Base-by-base conservation (phyloP, 2,888 invertebrate species). In the Lepidonotus clava region DNA sequence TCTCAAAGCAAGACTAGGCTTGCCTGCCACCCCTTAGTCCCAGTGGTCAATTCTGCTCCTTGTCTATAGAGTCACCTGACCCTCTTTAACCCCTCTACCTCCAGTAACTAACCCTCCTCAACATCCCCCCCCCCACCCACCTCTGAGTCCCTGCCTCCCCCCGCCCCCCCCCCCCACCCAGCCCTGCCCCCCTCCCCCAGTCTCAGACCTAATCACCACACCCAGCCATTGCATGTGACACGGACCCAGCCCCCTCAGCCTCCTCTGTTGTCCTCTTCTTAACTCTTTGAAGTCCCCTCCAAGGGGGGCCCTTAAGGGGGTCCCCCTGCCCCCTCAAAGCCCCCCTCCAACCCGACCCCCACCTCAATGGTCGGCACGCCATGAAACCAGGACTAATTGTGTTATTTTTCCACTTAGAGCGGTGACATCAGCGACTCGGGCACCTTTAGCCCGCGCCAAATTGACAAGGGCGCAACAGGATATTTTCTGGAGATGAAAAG, bases 351-450 rank as follows among this genome's bases (percentile, higher is more conserved):
- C 56, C 11, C 8, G 5, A 14, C n/a, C 6, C 56, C 46, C 46
- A 46, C 46, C 8, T 11, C 8, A 8, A n/a, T n/a, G n/a, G n/a
- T n/a, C n/a, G n/a, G n/a, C n/a, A n/a, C n/a, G n/a, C n/a, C n/a
- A n/a, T n/a, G n/a, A n/a, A n/a, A n/a, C n/a, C n/a, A n/a, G 28
- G 61, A 61, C 61, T 61, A 61, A 61, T 61, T 61, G 61, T 61
- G 61, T 61, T 61, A 61, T 61, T 61, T 61, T 61, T 61, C 61
- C 61, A 61, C 61, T 61, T 61, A 61, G 28, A 61, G 61, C 28
- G 61, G 5, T 61, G 61, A 61, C 61, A 61, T 61, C 28, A 28
- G 61, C 61, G 24, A 11, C 61, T 61, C 61, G 21, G 24, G 61
- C 28, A 4, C 28, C 61, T 24, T 61, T 61, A 11, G 53, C 53